Base-by-base conservation (phyloP, 2,797 vertebrate genomes). In the Cossypha heuglini region DNA sequence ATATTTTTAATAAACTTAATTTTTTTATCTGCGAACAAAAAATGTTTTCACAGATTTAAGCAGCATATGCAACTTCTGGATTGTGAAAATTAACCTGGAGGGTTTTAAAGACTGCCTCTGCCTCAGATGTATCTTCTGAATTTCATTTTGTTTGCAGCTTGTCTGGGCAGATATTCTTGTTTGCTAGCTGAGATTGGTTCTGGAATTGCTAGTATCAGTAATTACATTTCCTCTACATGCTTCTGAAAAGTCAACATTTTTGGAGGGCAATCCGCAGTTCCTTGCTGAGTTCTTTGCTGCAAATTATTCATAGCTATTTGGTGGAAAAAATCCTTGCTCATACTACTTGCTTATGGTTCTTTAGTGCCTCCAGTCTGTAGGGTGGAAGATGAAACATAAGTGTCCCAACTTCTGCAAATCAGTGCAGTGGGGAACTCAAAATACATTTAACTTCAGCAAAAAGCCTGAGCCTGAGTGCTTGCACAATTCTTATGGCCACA, bases 401-500 rank as follows among this genome's bases (percentile, higher is more conserved):
- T 19, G 11, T 61, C 37, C 14, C 35, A 49, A 1, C 26, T 54
- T 78, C 6, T 46, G 14, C 33, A 42, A 63, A 57, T 48, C 11
- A 18, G 29, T 62, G 38, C 17, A 59, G 38, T 3, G 7, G 35
- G 20, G 17, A 68, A 31, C 16, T 62, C 22, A 58, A 61, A 74
- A 64, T 43, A 26, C 1, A 1, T 72, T 55, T 46, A 33, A 31
- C 35, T 80, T 21, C 37, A 71, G 35, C 26, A 35, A 64, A 75
- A 90, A 74, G 21, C 35, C 57, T 54, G 31, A 71, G 6, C n/a
- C n/a, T 43, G 43, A 62, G 52, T 33, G 25, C 22, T 77, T 31
- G 18, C 10, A 4, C 0, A 0, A 22, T 62, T 67, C 25, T 69
- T 71, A 40, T 13, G 17, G 38, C 29, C 57, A 37, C 22, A 10